A percentile compares a stretch with the other conserved stretches of the same genome.
Evolutionary conservation across 1,140 invertebrate species (phyloP).

Genomic region (Harpegnathos saltator): DNA sequence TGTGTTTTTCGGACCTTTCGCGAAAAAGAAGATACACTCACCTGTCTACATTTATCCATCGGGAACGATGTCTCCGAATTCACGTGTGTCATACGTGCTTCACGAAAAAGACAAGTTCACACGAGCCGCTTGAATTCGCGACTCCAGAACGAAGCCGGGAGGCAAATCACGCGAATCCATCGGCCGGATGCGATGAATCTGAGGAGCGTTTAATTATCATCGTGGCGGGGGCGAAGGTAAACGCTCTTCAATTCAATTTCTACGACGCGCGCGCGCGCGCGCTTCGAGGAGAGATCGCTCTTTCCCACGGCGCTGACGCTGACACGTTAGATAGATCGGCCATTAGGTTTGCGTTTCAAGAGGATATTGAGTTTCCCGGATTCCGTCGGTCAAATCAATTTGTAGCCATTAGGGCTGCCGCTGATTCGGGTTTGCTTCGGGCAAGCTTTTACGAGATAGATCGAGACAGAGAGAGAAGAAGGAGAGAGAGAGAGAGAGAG

Average conservation of each 20-base stretch:
- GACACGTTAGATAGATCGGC: conserved; percentile 84
- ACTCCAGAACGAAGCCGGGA: neutral
- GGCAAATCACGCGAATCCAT: neutral
- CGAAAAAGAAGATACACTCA: too few species aligned
- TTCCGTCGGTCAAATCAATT: conserved; percentile 85
- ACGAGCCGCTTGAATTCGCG: neutral
- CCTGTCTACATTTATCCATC: too few species aligned
- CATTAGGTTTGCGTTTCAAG: conserved; percentile 84
- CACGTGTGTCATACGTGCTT: too few species aligned
- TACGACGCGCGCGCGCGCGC: conserved; percentile 23
- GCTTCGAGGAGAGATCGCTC: conserved; percentile 26
- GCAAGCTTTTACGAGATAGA: conserved; percentile 74
- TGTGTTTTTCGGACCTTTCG: too few species aligned
- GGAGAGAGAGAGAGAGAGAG: too few species aligned
- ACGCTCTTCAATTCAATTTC: conserved; percentile 51
- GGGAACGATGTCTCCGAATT: too few species aligned
- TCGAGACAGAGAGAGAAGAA: too few species aligned
- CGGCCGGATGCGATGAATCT: conserved; percentile 5
- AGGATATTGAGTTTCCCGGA: conserved; percentile 83
- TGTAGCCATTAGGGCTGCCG: conserved; percentile 82
- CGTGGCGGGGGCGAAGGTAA: conserved; percentile 39
- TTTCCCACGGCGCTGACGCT: conserved; percentile 81
- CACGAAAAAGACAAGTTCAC: neutral
- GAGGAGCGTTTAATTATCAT: conserved; percentile 49
- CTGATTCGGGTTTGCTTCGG: conserved; percentile 77